phyloP scores from a whole-genome alignment of 2,888 invertebrate species.

The Lithosia quadra region DNA sequence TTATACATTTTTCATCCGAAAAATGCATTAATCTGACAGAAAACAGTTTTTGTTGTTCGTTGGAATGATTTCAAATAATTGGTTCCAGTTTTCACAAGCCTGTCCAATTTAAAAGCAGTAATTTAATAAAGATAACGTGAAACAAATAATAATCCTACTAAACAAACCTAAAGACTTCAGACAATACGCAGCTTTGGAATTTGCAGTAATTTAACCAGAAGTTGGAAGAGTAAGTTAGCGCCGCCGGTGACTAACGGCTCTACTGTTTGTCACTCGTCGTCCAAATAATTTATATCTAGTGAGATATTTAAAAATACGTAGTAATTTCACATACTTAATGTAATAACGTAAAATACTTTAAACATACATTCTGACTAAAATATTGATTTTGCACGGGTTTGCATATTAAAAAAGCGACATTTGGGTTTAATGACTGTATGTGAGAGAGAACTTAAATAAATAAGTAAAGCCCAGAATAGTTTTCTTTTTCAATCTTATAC shows the following conservation, averaged over 20 bases:
- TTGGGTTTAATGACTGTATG: too few relatives aligned
- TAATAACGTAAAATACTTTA: too few relatives aligned
- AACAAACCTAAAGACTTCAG: background rate
- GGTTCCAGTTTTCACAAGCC: too few relatives aligned
- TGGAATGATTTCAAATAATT: background rate
- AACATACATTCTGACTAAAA: too few relatives aligned
- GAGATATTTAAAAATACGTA: too few relatives aligned
- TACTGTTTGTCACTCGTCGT: slow-evolving; percentile 38
- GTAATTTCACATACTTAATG: too few relatives aligned
- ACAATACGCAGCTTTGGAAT: slow-evolving; percentile 1
- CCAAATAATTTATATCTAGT: background rate
- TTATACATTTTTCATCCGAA: background rate
- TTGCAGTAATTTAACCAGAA: slow-evolving; percentile 25
- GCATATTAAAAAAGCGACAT: too few relatives aligned
- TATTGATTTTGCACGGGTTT: too few relatives aligned
- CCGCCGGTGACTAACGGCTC: slow-evolving; percentile 21
- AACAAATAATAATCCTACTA: background rate
- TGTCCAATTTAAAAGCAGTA: too few relatives aligned
- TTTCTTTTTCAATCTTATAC: too few relatives aligned
- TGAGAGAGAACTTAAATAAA: too few relatives aligned
- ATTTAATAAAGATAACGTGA: background rate
- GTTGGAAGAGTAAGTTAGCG: slow-evolving; percentile 30
- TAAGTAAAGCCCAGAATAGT: too few relatives aligned
- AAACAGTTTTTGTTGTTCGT: background rate
- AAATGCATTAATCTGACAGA: slow-evolving; percentile 2